Conservation (phyloP, 2,888 invertebrate genomes). For the Ceramica pisi region DNA sequence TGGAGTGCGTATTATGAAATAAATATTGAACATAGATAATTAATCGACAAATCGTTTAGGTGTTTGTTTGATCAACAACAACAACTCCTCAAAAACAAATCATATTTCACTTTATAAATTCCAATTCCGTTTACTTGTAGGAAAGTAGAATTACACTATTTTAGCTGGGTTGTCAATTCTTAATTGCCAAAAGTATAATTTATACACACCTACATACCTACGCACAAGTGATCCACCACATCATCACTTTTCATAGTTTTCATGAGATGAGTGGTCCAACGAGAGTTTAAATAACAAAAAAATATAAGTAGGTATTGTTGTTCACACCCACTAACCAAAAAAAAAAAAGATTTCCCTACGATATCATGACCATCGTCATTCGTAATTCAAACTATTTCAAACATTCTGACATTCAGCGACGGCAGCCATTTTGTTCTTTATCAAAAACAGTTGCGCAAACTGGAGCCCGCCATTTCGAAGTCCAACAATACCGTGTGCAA, state of each 20-base stretch:
- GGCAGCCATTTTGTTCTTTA: slow-evolving; percentile 25
- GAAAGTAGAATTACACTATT: no score
- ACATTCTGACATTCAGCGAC: neutral
- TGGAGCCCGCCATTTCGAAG: slow-evolving; percentile 12
- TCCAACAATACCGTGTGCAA: slow-evolving; percentile 30
- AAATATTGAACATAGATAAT: neutral
- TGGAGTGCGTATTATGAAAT: neutral
- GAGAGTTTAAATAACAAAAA: no score
- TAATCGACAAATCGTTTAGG: neutral
- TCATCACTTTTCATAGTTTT: no score
- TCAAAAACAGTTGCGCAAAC: slow-evolving; percentile 6
- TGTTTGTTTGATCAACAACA: no score
- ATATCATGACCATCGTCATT: neutral
- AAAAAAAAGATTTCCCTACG: neutral
- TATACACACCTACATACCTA: no score
- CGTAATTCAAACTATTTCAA: slow-evolving; percentile 4
- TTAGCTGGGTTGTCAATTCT: no score
- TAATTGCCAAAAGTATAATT: no score
- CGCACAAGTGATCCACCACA: no score
- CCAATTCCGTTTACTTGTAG: no score
- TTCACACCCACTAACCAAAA: no score
- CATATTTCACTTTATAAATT: neutral
- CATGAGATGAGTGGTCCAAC: no score
- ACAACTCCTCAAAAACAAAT: neutral
- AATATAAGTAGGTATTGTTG: no score